Conservation (phyloP, 2,113 vertebrate species). For the Brevimyrus niger region DNA sequence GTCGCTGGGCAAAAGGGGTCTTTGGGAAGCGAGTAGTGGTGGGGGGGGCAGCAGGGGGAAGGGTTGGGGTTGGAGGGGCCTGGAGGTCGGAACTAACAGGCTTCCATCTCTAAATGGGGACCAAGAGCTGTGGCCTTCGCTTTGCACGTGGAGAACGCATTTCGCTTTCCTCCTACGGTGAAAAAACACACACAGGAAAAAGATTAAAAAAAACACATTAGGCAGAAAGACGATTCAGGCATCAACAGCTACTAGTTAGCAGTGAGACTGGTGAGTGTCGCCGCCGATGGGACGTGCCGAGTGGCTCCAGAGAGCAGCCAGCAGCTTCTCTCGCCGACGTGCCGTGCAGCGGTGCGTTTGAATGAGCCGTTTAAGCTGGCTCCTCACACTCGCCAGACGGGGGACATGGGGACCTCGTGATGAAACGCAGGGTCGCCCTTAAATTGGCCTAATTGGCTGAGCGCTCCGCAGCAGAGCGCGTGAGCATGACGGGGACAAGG, state of each 20-base stretch:
- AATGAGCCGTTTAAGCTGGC: not conserved
- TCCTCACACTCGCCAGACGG: not conserved
- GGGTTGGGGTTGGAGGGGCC: no score
- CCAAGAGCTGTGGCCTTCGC: conserved; percentile 88
- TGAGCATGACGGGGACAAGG: not conserved
- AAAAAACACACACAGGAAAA: not conserved
- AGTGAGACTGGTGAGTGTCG: not conserved
- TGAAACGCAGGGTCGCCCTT: not conserved
- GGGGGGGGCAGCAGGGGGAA: conserved; percentile 22
- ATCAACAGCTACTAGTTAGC: not conserved
- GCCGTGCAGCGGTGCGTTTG: not conserved
- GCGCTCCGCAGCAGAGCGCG: not conserved
- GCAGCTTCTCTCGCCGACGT: not conserved
- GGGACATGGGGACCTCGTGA: not conserved
- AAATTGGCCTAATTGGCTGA: not conserved
- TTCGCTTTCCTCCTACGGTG: conserved; percentile 84
- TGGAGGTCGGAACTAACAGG: conserved; percentile 76
- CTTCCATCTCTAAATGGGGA: conserved; percentile 96
- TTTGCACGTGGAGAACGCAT: conserved; percentile 89
- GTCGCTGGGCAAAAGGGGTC: conserved; percentile 33
- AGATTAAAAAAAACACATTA: not conserved
- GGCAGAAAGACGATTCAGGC: not conserved
- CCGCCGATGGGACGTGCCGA: not conserved
- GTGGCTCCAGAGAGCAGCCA: not conserved
- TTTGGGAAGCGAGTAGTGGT: conserved; percentile 37